These are phyloP conservation scores for Chauna torquata DNA, from an alignment of 2,113 vertebrate genomes.

Conservation along the genomic window DNA sequence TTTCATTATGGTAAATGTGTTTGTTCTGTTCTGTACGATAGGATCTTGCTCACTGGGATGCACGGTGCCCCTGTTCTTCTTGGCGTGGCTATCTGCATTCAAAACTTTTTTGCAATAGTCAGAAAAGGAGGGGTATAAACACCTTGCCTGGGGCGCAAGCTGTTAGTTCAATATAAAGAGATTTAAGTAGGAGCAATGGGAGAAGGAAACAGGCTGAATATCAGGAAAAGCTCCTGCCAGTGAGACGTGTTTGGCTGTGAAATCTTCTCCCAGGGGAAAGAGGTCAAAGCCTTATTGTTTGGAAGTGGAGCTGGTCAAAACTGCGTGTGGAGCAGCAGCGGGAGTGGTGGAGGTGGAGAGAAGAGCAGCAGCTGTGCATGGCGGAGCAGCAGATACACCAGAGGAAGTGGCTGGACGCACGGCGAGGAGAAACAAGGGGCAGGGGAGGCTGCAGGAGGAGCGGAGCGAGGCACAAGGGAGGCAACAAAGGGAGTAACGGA, in stretches of 20 bases:
- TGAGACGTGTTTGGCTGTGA: constrained; percentile 72
- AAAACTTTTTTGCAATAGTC: neutral
- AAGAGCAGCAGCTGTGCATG: constrained; percentile 37
- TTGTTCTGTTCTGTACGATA: constrained; percentile 2
- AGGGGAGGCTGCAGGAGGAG: neutral
- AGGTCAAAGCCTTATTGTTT: constrained; percentile 73
- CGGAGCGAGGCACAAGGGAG: neutral
- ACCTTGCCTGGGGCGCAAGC: neutral
- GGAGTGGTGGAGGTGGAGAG: constrained; percentile 29
- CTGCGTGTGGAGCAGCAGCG: constrained; percentile 43
- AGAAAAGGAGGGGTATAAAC: constrained; percentile 9
- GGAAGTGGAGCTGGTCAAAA: constrained; percentile 59
- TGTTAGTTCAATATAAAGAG: constrained; percentile 56
- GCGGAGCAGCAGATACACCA: neutral
- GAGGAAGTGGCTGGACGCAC: neutral
- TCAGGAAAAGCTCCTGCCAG: constrained; percentile 72
- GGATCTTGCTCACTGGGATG: neutral
- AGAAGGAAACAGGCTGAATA: constrained; percentile 71
- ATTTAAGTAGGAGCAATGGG: constrained; percentile 59
- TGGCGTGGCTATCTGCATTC: neutral
- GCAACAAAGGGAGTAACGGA: constrained; percentile 1
- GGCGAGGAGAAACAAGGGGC: neutral
- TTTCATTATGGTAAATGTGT: constrained; percentile 47
- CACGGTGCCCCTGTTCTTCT: neutral
- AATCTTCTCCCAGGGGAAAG: constrained; percentile 72